Evolutionary conservation across 2,888 invertebrate species (phyloP), one percentile per base, ranked within the genome.

Genomic region (Trisateles emortualis): DNA sequence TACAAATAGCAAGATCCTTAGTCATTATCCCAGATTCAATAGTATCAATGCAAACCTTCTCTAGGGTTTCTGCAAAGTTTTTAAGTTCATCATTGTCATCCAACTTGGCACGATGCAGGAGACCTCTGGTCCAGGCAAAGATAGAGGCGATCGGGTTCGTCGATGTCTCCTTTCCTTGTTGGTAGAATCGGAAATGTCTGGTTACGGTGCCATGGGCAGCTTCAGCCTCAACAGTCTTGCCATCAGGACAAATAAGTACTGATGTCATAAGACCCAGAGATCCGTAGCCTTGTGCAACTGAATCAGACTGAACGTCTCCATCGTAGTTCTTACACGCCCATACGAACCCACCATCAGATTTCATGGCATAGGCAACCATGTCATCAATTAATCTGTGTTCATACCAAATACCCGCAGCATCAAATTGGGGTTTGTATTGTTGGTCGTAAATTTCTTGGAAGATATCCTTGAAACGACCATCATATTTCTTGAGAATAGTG

Each of bases 241-340:
- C 99, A 92, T 99, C 99, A 3, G 99, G 99, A 80, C 98, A 99
- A 49, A 99, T 88, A 35, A 99, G 93, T 0, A 99, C 99, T 10
- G 98, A 99, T 0, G 99, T 99, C 99, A 99, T 99, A 70, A 99
- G 94, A 68, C 99, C 99, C 53, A 99, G 93, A 0, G 99, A 99
- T 10, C 99, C 98, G 74, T 96, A 98, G 26, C 99, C 99, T 91
- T 99, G 99, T 55, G 99, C 99, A 22, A 99, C 98, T 0, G 98
- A 97, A 88, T 99, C 99, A 0, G 98, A 99, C 87, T 99, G 99
- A 0, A 99, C 99, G 89, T 99, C 99, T 35, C 99, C 99, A 81
- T 99, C 99, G 84, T 99, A 99, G 88, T 99, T 99, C 87, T 99
- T 99, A 89, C 99, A 99, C 6, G 99, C 99, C 99, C 99, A 99